phyloP scores from a whole-genome alignment of 2,888 invertebrate species.

The Trachelus tabidus region DNA sequence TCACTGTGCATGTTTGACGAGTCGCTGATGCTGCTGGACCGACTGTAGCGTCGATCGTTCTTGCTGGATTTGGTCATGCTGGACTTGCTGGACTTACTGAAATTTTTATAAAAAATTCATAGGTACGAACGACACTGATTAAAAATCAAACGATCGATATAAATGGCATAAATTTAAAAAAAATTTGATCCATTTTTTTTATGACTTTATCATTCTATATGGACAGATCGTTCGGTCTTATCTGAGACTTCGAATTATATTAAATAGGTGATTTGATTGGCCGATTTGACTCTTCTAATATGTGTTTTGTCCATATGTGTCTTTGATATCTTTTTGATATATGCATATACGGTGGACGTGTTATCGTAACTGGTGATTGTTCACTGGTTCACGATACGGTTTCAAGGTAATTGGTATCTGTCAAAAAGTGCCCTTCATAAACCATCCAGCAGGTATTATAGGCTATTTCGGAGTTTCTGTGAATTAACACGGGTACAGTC shows the following conservation, averaged over 20 bases:
- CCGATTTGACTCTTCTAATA: neutral
- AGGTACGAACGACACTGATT: accelerated
- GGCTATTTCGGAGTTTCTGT: neutral
- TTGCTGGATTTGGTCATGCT: constrained; percentile 52
- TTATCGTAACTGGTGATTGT: neutral
- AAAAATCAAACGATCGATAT: neutral
- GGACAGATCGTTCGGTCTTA: neutral
- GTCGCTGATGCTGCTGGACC: constrained; percentile 63
- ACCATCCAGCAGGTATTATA: neutral
- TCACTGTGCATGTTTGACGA: constrained; percentile 62
- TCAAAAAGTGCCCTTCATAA: neutral
- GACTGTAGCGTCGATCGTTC: constrained; percentile 56
- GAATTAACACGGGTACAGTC: neutral
- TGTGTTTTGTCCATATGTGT: no score
- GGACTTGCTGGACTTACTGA: neutral
- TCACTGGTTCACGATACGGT: neutral
- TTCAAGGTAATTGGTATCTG: neutral
- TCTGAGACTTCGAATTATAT: neutral
- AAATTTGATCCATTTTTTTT: neutral
- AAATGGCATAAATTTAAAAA: neutral
- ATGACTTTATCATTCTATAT: neutral
- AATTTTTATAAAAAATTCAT: neutral
- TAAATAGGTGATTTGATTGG: neutral
- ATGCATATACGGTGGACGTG: neutral
- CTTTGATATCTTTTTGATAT: neutral